Base-by-base conservation (phyloP, 2,888 invertebrate genomes). In the Drosophila helvetica region DNA sequence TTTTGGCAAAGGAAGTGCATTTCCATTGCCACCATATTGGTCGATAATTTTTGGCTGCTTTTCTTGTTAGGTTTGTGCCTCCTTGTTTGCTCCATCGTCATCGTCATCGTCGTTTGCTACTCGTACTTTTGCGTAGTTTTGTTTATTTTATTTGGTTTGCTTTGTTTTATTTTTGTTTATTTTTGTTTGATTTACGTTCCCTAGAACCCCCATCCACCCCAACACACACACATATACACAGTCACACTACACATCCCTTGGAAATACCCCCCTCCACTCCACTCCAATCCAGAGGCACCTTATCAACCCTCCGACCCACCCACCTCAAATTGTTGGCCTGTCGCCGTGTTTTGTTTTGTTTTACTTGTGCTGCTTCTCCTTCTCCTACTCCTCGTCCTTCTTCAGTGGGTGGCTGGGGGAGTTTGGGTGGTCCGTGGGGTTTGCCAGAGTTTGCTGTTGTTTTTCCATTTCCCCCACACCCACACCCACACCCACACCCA, bases 81-180 rank as follows among this genome's bases (percentile, higher is more conserved):
- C 69, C 86, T 74, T 81, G 81, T 86, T 81, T 86, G 84, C 84
- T 33, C 53, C 78, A 75, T 83, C 70, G 59, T 65, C 56, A 71
- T 83, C 65, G 67, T 73, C 73, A 77, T 82, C 77, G 77, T 82
- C 80, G 80, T 81, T 83, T 78, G 77, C 79, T 75, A 83, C 38
- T 38, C 38, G 38, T 38, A 15, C 88, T 87, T 82, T 70, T 85
- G 75, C 83, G 78, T 88, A 86, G 88, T 88, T 83, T 79, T 88
- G 83, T 83, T 88, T 82, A 88, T 83, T 86, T 81, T 83, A 83
- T 83, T 86, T 83, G 88, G 88, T 83, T 87, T 81, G 82, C 86
- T 82, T 86, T 82, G 86, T 79, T 79, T 87, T 82, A 80, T 84
- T 84, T 80, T 74, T 78, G 79, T 78, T 78, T 78, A 81, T 82